These are phyloP conservation scores for Catharus fuscescens DNA, from an alignment of 2,113 vertebrate genomes.

Conservation along the genomic window DNA sequence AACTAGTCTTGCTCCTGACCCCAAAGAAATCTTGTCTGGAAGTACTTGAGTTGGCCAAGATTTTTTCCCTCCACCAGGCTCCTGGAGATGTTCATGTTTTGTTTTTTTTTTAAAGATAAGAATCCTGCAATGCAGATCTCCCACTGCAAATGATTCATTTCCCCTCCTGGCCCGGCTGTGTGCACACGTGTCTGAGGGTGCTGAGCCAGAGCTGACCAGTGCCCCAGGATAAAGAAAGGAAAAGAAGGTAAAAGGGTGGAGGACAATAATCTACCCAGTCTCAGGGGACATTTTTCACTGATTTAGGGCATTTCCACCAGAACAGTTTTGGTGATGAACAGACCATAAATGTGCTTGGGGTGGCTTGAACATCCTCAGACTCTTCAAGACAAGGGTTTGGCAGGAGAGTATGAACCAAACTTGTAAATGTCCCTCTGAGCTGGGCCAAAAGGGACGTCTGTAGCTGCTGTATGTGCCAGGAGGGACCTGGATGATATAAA, in stretches of 20 bases:
- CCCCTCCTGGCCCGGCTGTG: neutral
- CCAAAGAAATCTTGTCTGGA: neutral
- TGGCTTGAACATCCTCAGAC: neutral
- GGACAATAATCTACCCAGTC: neutral
- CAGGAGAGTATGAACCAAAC: neutral
- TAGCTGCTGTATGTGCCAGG: neutral
- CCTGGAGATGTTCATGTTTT: neutral
- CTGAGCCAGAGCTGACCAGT: neutral
- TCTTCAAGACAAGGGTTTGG: neutral
- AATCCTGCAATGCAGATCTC: neutral
- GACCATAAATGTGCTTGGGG: neutral
- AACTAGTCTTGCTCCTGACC: neutral
- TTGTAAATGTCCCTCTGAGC: neutral
- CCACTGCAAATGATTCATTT: conserved; percentile 33
- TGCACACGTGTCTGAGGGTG: rapidly evolving
- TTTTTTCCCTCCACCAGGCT: neutral
- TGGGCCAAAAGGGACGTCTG: neutral
- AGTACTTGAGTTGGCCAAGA: neutral
- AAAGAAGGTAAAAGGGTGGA: neutral
- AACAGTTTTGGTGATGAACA: neutral
- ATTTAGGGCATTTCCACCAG: neutral
- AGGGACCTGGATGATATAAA: neutral
- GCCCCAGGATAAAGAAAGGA: conserved; percentile 2
- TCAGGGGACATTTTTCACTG: neutral
- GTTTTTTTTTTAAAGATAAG: neutral